These are phyloP conservation scores for Willisornis vidua DNA, from an alignment of 2,113 vertebrate species.

Conservation along the genomic window DNA sequence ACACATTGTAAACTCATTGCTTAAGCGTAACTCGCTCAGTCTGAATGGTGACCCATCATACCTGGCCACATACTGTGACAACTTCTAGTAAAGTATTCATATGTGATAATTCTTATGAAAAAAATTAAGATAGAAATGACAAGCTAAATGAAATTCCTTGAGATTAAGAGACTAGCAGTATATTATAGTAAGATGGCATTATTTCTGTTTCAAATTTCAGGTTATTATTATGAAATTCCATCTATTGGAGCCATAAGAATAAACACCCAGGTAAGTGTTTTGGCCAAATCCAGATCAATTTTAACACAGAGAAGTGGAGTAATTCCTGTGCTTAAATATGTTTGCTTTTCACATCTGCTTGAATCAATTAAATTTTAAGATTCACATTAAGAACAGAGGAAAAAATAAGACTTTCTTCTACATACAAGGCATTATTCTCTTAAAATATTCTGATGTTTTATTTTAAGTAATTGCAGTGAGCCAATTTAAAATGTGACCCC, in stretches of 20 bases:
- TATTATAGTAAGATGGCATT: not conserved
- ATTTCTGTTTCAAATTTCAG: conserved; percentile 73
- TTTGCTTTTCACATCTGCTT: not conserved
- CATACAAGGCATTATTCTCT: not conserved
- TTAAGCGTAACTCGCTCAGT: not conserved
- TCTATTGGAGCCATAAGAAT: conserved; percentile 98
- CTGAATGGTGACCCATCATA: not conserved
- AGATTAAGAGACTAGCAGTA: not conserved
- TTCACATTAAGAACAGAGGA: not conserved
- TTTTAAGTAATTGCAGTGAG: not conserved
- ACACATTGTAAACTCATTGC: fast-evolving
- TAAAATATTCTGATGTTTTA: not conserved
- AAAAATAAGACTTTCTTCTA: not conserved
- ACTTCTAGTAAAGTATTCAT: not conserved
- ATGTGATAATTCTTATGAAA: not conserved
- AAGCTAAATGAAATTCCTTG: not conserved
- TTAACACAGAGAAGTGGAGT: not conserved
- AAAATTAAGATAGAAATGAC: not conserved
- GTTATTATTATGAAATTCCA: conserved; percentile 98
- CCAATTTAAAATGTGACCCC: not conserved
- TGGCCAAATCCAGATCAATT: not conserved
- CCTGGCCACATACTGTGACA: fast-evolving
- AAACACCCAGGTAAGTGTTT: conserved; percentile 91
- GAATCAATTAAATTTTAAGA: not conserved
- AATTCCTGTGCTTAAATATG: not conserved